Base-by-base conservation (phyloP, 2,797 vertebrate species). In the Sebastes minor region DNA sequence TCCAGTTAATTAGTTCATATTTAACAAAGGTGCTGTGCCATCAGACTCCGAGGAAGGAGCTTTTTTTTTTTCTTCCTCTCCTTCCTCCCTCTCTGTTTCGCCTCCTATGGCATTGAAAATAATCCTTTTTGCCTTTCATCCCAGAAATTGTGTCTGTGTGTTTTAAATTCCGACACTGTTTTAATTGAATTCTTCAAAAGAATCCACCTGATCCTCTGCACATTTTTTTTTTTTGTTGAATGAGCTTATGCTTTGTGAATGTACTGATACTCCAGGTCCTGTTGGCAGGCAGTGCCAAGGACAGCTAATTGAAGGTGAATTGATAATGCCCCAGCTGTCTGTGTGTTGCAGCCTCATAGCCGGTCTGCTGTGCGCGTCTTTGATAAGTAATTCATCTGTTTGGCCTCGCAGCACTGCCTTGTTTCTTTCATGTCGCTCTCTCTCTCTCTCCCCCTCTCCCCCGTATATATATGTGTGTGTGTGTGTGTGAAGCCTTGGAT, bases 1-100 rank as follows among this genome's bases (percentile, higher is more conserved):
- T 90, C 91, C 91, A 92, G 92, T 92, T 95, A 95, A 95, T 95
- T 95, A 95, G 89, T 93, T 93, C 92, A 94, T 93, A 94, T 95
- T 95, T 95, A 95, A 93, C 92, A 87, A 93, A 94, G 94, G 92
- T 94, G 92, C 92, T 89, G 90, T 80, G 86, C 91, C 90, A 91
- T 91, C 91, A 91, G 76, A 91, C 92, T 92, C 86, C 72, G 30
- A 85, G 86, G 84, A 89, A 80, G 78, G 76, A 63, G 60, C 57
- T 42, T 67, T 68, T 64, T 68, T 80, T 80, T 73, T 67, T 42
- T 64, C 14, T 70, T 10, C 53, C 25, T 25, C n/a, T 35, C 2
- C 71, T 64, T n/a, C 61, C 28, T 63, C 57, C 22, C 59, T 63
- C 49, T 59, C 42, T 27, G 14, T 23, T 69, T 71, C 25, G 22